Evolutionary conservation across 2,888 invertebrate species (phyloP).

Genomic region (Eristalis intricaria): DNA sequence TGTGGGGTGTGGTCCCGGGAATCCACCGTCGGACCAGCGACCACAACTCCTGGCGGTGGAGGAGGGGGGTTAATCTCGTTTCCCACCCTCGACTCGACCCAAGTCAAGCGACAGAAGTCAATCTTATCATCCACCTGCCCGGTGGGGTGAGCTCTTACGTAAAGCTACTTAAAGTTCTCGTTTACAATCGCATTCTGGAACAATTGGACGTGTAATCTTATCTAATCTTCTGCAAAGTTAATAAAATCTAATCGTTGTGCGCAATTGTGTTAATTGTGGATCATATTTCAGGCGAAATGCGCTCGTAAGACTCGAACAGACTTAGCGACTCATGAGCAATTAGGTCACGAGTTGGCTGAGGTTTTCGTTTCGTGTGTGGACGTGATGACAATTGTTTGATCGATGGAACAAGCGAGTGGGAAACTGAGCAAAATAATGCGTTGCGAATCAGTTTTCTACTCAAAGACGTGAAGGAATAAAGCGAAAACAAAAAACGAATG

Average conservation of each 20-base stretch:
- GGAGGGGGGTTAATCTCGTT: too few relatives aligned
- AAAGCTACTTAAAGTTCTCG: background rate
- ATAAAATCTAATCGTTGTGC: conserved; percentile 2
- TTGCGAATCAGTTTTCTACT: too few relatives aligned
- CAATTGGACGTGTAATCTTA: conserved; percentile 16
- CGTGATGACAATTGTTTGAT: background rate
- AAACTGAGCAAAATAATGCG: too few relatives aligned
- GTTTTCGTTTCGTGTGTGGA: background rate
- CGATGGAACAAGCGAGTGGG: too few relatives aligned
- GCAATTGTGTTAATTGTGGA: background rate
- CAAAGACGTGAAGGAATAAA: too few relatives aligned
- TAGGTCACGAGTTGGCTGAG: background rate
- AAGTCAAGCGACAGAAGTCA: background rate
- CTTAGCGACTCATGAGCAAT: background rate
- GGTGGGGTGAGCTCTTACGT: background rate
- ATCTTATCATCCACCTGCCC: background rate
- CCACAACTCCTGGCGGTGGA: too few relatives aligned
- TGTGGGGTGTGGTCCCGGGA: background rate
- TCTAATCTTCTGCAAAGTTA: conserved; percentile 22
- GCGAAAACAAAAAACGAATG: too few relatives aligned
- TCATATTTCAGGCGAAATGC: background rate
- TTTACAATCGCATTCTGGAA: background rate
- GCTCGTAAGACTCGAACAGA: background rate
- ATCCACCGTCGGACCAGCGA: too few relatives aligned
- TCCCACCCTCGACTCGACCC: too few relatives aligned